Conservation (phyloP, 2,797 vertebrate genomes). For the Gorsachius magnificus region DNA sequence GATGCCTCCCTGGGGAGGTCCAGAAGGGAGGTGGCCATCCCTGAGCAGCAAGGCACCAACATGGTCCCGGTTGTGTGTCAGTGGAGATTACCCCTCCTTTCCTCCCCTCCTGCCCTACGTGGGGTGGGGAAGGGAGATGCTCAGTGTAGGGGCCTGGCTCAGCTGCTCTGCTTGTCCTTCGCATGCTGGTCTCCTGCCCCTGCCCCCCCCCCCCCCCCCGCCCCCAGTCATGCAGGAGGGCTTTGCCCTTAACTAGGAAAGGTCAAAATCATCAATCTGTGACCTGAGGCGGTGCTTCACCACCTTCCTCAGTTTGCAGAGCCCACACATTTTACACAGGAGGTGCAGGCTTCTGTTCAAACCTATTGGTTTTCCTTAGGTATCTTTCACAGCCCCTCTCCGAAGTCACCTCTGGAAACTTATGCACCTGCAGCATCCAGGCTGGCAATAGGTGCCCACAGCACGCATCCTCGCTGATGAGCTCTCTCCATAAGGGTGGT, state of each 20-base stretch:
- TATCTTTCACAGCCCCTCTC: neutral
- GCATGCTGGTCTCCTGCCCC: neutral
- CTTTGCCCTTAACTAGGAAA: neutral
- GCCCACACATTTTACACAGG: neutral
- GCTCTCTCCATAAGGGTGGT: neutral
- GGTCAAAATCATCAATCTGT: neutral
- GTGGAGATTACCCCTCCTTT: neutral
- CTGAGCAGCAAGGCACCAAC: neutral
- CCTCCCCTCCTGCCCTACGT: neutral
- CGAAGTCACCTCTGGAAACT: neutral
- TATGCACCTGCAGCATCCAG: neutral
- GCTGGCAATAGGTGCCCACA: neutral
- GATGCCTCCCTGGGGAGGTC: neutral
- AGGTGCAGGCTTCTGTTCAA: neutral
- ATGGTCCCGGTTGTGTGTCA: rapidly evolving
- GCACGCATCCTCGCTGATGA: rapidly evolving
- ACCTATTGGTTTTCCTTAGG: neutral
- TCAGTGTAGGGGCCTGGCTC: rapidly evolving
- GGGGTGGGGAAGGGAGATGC: neutral
- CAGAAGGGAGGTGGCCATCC: neutral
- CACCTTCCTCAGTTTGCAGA: neutral
- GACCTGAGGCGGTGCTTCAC: neutral
- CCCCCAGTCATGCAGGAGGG: neutral
- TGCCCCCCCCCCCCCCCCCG: no score
- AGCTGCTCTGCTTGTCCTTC: neutral